Base-by-base conservation (phyloP, 2,888 invertebrate genomes). In the Drosophila anceps region DNA sequence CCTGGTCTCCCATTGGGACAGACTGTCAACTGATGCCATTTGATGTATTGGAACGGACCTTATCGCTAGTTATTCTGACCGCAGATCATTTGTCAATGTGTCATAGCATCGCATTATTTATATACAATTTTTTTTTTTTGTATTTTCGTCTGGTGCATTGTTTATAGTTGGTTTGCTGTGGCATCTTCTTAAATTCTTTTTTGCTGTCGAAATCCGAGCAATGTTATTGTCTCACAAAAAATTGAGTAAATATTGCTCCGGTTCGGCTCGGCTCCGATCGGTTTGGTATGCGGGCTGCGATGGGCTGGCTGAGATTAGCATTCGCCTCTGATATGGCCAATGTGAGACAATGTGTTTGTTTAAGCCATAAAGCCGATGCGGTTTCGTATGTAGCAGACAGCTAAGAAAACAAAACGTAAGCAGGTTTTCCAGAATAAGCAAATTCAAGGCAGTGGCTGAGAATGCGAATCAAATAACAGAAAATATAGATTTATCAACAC, bases 11-110 rank as follows among this genome's bases (percentile, higher is more conserved):
- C 33, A 55, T 13, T 62, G 75, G 62, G 71, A 29, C 72, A 74
- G 55, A 79, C 61, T 67, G 61, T 78, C 69, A 76, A 71, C 50
- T 48, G 29, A 24, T 66, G 54, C 33, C 51, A 48, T 79, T 76
- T 79, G 82, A 82, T 74, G 67, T 69, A 79, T 72, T 64, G 46
- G 48, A 50, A 13, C 67, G 58, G 31, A 69, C 66, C 68, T 79
- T 83, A 85, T 86, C 84, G 84, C 64, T 48, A 39, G 55, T 69
- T 35, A 35, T 53, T 35, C 51, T 24, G 71, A 55, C 60, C 76
- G 65, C 60, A 73, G 74, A 86, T 88, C 88, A 85, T 88, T 85
- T 85, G 88, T 85, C 84, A 85, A 81, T 70, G 74, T 83, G 82
- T 88, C 84, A 85, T 44, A 64, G 69, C 20, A 31, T 53, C 37